phyloP scores from a whole-genome alignment of 2,888 invertebrate genomes.

The Hirtodrosophila trivittata region DNA sequence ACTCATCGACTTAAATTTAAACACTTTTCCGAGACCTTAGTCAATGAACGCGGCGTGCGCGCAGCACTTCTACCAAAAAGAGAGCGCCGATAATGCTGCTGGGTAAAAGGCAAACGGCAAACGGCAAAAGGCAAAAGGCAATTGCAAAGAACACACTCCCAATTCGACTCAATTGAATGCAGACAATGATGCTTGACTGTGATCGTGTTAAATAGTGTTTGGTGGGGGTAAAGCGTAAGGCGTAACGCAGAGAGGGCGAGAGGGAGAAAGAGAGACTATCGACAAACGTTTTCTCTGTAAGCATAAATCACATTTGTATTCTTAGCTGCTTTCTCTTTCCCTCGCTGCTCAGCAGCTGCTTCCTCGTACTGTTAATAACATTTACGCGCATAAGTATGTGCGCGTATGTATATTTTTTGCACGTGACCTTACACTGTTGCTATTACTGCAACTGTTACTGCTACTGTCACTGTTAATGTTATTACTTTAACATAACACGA shows the following conservation, averaged over 20 bases:
- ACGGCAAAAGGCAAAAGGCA: background rate
- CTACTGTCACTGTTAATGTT: conserved; percentile 3
- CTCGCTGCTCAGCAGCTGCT: too few relatives aligned
- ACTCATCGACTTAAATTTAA: conserved; percentile 63
- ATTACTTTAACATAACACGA: too few relatives aligned
- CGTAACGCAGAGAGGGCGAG: background rate
- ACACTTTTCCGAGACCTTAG: conserved; percentile 59
- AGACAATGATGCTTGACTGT: background rate
- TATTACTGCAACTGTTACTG: background rate
- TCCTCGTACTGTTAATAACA: background rate
- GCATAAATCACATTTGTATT: background rate
- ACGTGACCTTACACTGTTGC: conserved; percentile 1
- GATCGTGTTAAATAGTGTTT: background rate
- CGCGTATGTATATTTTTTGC: background rate
- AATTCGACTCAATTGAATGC: conserved; percentile 1
- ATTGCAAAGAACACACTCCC: conserved; percentile 6
- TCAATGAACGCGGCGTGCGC: conserved; percentile 49
- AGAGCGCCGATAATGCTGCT: conserved; percentile 31
- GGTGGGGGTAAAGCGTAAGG: background rate
- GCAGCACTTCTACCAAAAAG: conserved; percentile 16
- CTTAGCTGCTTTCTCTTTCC: background rate
- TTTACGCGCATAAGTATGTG: background rate
- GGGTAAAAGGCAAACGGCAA: conserved; percentile 14
- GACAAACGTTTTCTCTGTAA: background rate
- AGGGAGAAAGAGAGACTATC: background rate